Evolutionary conservation across 2,113 vertebrate species (phyloP).

Genomic region (Neomonachus schauinslandi): DNA sequence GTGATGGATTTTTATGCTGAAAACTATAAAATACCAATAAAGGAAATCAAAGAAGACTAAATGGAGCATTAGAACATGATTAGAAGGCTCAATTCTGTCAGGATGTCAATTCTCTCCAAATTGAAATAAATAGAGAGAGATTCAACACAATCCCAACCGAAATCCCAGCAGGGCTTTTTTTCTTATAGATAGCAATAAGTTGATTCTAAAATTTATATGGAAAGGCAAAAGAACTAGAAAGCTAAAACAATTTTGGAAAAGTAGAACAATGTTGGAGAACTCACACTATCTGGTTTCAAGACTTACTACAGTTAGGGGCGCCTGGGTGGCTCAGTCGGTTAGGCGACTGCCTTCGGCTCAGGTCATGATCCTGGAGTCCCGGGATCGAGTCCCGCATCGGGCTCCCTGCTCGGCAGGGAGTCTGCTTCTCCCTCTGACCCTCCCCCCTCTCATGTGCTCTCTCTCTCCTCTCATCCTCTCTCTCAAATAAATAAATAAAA

Average conservation of each 20-base stretch:
- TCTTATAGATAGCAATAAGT: background rate
- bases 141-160: background rate
- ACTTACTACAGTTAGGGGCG: no score
- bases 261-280: background rate
- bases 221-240: background rate
- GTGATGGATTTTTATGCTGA: background rate
- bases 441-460: no score
- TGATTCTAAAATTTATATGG: background rate
- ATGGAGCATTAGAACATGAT: background rate
- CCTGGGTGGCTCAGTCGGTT: no score
- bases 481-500: no score
- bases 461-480: no score
- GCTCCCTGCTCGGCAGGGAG: no score
- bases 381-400: no score
- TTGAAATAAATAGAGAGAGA: background rate
- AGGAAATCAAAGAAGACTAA: background rate
- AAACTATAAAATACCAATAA: conserved; percentile 3
- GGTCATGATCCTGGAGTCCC: no score
- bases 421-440: no score
- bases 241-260: background rate
- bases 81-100: background rate
- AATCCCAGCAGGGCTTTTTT: background rate
- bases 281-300: background rate
- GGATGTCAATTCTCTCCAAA: no score
- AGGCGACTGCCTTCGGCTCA: no score